Evolutionary conservation across 2,888 invertebrate genomes (phyloP), one percentile per base, ranked within the genome.

Genomic region (Adineta ricciae): DNA sequence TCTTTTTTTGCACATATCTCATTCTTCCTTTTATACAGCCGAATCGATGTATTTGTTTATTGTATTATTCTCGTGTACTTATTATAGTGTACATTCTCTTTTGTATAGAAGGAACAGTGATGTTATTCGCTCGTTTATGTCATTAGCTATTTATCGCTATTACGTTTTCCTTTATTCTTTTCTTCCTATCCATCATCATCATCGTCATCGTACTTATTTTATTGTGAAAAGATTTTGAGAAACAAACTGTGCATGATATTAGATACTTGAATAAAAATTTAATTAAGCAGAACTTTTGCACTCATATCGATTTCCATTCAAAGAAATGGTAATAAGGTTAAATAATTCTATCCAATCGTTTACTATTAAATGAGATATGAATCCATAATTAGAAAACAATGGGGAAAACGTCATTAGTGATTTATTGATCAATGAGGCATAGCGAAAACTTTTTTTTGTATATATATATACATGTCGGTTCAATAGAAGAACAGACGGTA

Each of bases 231-330:
- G 64, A 32, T 64, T 32, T 32, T n/a, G n/a, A n/a, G 32, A n/a
- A 64, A 64, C 32, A 64, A 7, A 64, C 32, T 36, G 64, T 64
- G 64, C 64, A 64, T 64, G 64, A 64, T 64, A 64, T 64, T 64
- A 64, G 64, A 64, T 64, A 64, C 64, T 64, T 64, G 19, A 64
- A 64, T 64, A 64, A 64, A 64, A 64, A 27, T 64, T 64, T 32
- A 64, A 64, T 64, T 27, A 27, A 64, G 16, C 64, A 64, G 27
- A 64, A 64, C 16, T 32, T 64, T 50, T 2, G 11, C 19, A 11
- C 19, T 50, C 9, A 50, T 50, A 19, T 46, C 11, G 5, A 46
- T 46, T 46, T 46, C 11, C 11, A 46, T 46, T 46, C 46, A 46
- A n/a, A 46, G 5, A 46, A 32, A 32, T 64, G 27, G 14, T 56